A percentile compares a stretch with the other conserved stretches of the same genome.
phyloP scores from a whole-genome alignment of 2,113 vertebrate genomes.

The Geococcyx californianus region DNA sequence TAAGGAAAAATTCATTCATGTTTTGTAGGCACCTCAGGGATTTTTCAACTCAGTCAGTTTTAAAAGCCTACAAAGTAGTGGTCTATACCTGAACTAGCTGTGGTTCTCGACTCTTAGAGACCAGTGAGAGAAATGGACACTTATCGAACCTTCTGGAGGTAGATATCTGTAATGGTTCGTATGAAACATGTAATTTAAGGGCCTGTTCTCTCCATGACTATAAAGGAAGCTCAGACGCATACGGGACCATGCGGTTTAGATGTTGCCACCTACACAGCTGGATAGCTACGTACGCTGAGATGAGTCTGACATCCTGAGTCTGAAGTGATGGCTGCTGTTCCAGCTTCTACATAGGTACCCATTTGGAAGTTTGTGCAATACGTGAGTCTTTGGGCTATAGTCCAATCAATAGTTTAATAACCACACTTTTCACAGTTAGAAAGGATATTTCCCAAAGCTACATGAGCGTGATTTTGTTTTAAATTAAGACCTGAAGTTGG shows the following conservation, averaged over 20 bases:
- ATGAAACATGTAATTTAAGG: not conserved
- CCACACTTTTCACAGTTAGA: not conserved
- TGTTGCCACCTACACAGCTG: not conserved
- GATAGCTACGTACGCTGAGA: not conserved
- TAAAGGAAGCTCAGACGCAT: not conserved
- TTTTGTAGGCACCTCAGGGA: not conserved
- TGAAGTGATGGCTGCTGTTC: not conserved
- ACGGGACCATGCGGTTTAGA: not conserved
- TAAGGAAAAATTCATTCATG: not conserved
- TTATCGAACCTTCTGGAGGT: not conserved
- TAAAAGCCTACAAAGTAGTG: not conserved
- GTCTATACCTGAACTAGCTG: not conserved
- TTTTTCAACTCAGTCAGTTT: not conserved
- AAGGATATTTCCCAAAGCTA: slow-evolving; percentile 39
- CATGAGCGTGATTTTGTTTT: not conserved
- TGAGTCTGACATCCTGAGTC: not conserved
- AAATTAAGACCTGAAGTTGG: slow-evolving; percentile 13
- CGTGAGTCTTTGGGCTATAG: not conserved
- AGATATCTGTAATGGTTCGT: not conserved
- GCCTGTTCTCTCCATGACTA: not conserved
- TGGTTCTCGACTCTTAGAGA: not conserved
- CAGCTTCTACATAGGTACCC: not conserved
- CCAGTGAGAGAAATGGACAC: not conserved
- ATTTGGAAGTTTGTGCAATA: not conserved
- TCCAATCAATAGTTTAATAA: slow-evolving; percentile 54